Base-by-base conservation (phyloP, 2,113 vertebrate species). In the Coregonus clupeaformis region DNA sequence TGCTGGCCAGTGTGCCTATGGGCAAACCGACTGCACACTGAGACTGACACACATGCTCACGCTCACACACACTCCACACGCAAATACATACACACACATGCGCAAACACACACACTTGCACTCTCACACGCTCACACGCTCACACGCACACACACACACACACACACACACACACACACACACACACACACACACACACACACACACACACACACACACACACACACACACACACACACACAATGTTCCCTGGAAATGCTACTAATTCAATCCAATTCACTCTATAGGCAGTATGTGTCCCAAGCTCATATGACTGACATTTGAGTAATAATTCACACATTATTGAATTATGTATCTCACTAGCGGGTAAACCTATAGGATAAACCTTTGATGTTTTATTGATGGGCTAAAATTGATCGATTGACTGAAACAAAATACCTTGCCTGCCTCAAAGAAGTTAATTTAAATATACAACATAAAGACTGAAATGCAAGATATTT, bases 1-100 rank as follows among this genome's bases (percentile, higher is more conserved):
- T 90, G 86, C 87, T 90, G 86, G 87, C 91, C 84, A 89, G 87
- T 82, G 87, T 88, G 90, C 90, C 88, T 83, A 84, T 82, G 84
- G 89, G 82, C 88, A 29, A 77, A 89, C 81, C 79, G 71, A 87
- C 77, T 74, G 80, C 87, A 86, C 81, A 74, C 85, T 74, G 84
- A 78, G 76, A 86, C 25, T 75, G 22, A 62, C 69, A 63, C 76
- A 78, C 66, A 64, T 71, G 69, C 69, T 42, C 47, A 73, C 62
- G 59, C 1, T 32, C 65, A 52, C 65, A 59, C 22, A 36, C 29
- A 60, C 68, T 42, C 36, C 36, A 42, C 36, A 11, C 36, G 36
- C 36, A 42, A 2, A 11, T 42, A 7, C 36, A 42, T 42, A 69
- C 55, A 83, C 75, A 83, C 72, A 64, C 62, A 64, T 76, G 73